A percentile compares a stretch with the other conserved stretches of the same genome.
These are phyloP conservation scores for Fragum fragum DNA, from an alignment of 2,888 invertebrate species.

Conservation along the genomic window DNA sequence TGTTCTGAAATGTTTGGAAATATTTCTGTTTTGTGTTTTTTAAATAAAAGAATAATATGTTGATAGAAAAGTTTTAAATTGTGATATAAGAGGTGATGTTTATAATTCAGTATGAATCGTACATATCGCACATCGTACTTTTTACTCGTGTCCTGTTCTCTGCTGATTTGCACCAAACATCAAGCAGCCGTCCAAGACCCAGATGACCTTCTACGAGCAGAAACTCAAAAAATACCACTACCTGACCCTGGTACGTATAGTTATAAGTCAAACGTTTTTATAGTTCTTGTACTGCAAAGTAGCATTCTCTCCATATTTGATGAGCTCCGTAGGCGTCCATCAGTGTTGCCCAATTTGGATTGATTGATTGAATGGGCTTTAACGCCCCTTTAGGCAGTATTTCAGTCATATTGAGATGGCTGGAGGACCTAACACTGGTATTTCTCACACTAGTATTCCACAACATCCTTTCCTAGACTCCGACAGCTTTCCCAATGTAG, in stretches of 20 bases:
- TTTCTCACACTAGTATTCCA: too few relatives aligned
- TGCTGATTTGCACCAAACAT: slow-evolving; percentile 19
- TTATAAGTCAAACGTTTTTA: too few relatives aligned
- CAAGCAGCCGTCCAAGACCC: slow-evolving; percentile 24
- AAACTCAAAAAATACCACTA: slow-evolving; percentile 45
- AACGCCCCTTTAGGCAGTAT: too few relatives aligned
- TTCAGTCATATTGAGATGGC: too few relatives aligned
- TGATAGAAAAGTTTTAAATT: neutral
- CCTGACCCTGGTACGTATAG: slow-evolving; percentile 48
- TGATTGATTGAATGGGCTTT: too few relatives aligned
- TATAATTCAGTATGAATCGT: slow-evolving; percentile 7
- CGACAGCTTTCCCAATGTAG: too few relatives aligned
- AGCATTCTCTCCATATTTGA: too few relatives aligned
- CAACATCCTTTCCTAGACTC: too few relatives aligned
- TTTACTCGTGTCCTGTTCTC: slow-evolving; percentile 22
- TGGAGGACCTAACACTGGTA: too few relatives aligned
- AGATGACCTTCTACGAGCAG: slow-evolving; percentile 5
- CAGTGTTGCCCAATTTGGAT: too few relatives aligned
- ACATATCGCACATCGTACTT: slow-evolving; percentile 21
- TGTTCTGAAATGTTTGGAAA: neutral
- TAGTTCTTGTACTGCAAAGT: too few relatives aligned
- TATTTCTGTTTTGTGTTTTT: neutral
- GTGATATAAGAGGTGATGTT: slow-evolving; percentile 1
- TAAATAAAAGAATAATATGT: neutral
- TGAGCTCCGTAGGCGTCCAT: too few relatives aligned